Percentiles rank a stretch among this genome's conserved stretches.
Conservation (phyloP, 1,140 invertebrate genomes). For the Bombus breviceps region DNA sequence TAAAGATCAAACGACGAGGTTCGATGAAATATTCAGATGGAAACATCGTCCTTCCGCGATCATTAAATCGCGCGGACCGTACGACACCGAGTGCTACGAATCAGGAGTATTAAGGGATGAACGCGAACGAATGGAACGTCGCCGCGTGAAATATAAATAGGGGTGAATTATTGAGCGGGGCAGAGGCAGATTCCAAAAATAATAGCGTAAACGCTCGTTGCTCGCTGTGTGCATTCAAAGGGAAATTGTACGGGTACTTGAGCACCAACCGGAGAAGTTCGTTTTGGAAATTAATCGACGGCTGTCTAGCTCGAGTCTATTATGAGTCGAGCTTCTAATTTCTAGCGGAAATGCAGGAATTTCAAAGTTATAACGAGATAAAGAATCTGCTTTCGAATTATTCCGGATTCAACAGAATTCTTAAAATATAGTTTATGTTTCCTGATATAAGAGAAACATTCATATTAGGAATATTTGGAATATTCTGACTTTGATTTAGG, state of each 20-base stretch:
- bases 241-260: slow-evolving; percentile 3
- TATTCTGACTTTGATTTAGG: too few species aligned
- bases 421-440: too few species aligned
- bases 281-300: slow-evolving; percentile 11
- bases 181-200: slow-evolving; percentile 4
- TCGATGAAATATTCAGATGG: slow-evolving; percentile 49
- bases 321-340: neutral
- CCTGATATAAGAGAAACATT: too few species aligned
- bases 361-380: too few species aligned
- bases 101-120: slow-evolving; percentile 1
- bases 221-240: neutral
- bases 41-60: slow-evolving; percentile 37
- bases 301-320: neutral
- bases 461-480: too few species aligned
- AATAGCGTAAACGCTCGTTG: neutral
- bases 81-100: neutral
- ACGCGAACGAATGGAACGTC: neutral
- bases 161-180: neutral
- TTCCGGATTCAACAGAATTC: too few species aligned
- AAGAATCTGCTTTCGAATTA: too few species aligned
- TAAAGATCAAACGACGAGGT: slow-evolving; percentile 39
- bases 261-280: neutral
- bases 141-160: neutral
- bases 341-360: neutral
- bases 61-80: slow-evolving; percentile 13